Evolutionary conservation across 2,888 invertebrate genomes (phyloP).

Genomic region (Steinernema hermaphroditum): DNA sequence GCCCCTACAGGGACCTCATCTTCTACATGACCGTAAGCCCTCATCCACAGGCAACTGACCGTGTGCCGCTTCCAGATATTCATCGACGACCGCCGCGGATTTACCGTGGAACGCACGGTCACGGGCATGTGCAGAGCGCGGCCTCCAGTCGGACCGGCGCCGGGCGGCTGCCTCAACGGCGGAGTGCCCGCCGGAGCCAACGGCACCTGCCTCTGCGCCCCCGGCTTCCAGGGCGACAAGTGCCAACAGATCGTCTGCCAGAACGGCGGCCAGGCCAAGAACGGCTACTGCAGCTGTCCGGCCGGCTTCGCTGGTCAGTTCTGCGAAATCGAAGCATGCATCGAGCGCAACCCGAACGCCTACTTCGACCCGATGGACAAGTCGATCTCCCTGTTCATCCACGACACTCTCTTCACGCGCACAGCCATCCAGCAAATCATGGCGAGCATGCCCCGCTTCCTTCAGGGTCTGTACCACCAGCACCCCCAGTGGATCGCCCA

Average conservation of each 20-base stretch:
- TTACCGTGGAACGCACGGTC: slow-evolving; percentile 28
- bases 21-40: slow-evolving; percentile 32
- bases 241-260: slow-evolving; percentile 37
- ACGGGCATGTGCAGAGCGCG: slow-evolving; percentile 26
- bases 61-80: slow-evolving; percentile 14
- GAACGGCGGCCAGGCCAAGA: slow-evolving; percentile 19
- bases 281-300: slow-evolving; percentile 32
- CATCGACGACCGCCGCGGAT: slow-evolving; percentile 26
- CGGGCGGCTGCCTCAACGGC: slow-evolving; percentile 32
- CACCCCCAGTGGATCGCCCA: slow-evolving; percentile 34
- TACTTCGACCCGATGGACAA: slow-evolving; percentile 13
- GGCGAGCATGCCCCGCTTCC: slow-evolving; percentile 3
- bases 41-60: neutral
- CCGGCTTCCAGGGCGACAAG: slow-evolving; percentile 41
- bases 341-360: neutral
- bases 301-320: slow-evolving; percentile 21
- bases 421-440: neutral
- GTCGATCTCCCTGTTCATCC: slow-evolving; percentile 31
- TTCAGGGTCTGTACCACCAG: slow-evolving; percentile 28
- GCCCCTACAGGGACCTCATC: slow-evolving; percentile 7
- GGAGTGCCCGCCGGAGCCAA: slow-evolving; percentile 29
- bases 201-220: slow-evolving; percentile 43
- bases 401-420: slow-evolving; percentile 29
- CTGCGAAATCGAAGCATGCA: slow-evolving; percentile 30
- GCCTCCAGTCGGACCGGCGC: neutral